These are phyloP conservation scores for Phaethornis superciliosus DNA, from an alignment of 2,113 vertebrate genomes.

Conservation along the genomic window DNA sequence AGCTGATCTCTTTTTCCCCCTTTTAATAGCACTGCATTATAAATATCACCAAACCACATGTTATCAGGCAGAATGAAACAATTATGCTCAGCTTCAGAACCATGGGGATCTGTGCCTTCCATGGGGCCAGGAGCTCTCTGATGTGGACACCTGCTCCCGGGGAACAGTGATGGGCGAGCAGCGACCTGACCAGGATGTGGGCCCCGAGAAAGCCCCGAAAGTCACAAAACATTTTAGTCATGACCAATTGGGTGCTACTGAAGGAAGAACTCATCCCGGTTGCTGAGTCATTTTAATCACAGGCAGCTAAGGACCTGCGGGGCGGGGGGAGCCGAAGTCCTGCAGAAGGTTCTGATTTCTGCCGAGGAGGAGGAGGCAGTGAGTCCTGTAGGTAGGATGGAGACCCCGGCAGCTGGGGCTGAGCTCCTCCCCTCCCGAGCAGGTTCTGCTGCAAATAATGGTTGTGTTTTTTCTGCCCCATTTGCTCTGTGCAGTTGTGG, in stretches of 20 bases:
- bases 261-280: background rate
- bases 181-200: slow-evolving; percentile 24
- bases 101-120: background rate
- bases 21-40: slow-evolving; percentile 49
- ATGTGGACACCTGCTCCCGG: slow-evolving; percentile 61
- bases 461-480: background rate
- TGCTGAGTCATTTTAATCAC: slow-evolving; percentile 32
- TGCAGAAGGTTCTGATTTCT: slow-evolving; percentile 7
- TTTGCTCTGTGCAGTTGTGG: background rate
- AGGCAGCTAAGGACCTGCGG: background rate
- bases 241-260: slow-evolving; percentile 37
- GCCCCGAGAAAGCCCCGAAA: background rate
- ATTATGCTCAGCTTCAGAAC: slow-evolving; percentile 42
- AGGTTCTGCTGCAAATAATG: background rate
- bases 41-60: slow-evolving; percentile 66
- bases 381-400: background rate
- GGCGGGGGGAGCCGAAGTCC: background rate
- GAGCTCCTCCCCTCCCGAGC: background rate
- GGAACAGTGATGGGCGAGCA: slow-evolving; percentile 43
- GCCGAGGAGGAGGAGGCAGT: background rate
- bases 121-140: slow-evolving; percentile 29
- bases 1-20: slow-evolving; percentile 52
- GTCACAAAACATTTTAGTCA: background rate
- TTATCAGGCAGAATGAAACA: slow-evolving; percentile 68
- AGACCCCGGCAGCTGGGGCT: background rate